Base-by-base conservation (phyloP, 2,113 vertebrate genomes). In the Phocoena phocoena region DNA sequence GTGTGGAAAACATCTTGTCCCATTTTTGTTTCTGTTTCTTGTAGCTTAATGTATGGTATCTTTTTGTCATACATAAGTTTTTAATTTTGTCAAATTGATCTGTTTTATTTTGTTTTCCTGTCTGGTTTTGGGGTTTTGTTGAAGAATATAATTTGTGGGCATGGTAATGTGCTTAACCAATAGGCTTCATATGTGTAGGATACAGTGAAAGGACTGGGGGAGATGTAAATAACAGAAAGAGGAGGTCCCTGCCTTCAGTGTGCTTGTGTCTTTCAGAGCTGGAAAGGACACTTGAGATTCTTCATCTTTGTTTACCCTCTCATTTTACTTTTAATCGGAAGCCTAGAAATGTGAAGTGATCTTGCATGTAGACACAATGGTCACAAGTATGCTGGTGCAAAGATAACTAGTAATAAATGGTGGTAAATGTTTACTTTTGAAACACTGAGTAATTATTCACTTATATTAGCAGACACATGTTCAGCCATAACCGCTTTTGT, bases 361-460 rank as follows among this genome's bases (percentile, higher is more conserved):
- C 63, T 80, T 92, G 74, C 58, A 47, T 80, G 36, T 96, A 96
- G 95, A 93, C 83, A 93, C 79, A 96, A 50, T 79, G 97, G 89
- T 97, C 92, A 96, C 88, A 93, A 89, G 71, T 84, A 53, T 84
- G 38, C 95, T 36, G 10, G 21, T 44, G 91, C 77, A 95, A 93
- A 97, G 96, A 97, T 88, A 93, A 76, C 93, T 95, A 65, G 77
- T 96, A 95, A 93, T 96, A 97, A 94, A 95, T 76, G 81, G 77
- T 82, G 31, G 70, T 47, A 87, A 93, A 38, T 95, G 85, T 95
- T 98, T 98, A 77, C 93, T 93, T 97, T 93, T 87, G 80, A 83
- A 94, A 89, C 80, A 26, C 33, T 89, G 67, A 96, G 82, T 86
- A 95, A 89, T 94, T 93, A 88, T 87, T 97, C 91, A 93, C 79